Percentiles rank a stretch among this genome's conserved stretches.
Evolutionary conservation across 2,797 vertebrate species (phyloP).

Genomic region (Anableps anableps): DNA sequence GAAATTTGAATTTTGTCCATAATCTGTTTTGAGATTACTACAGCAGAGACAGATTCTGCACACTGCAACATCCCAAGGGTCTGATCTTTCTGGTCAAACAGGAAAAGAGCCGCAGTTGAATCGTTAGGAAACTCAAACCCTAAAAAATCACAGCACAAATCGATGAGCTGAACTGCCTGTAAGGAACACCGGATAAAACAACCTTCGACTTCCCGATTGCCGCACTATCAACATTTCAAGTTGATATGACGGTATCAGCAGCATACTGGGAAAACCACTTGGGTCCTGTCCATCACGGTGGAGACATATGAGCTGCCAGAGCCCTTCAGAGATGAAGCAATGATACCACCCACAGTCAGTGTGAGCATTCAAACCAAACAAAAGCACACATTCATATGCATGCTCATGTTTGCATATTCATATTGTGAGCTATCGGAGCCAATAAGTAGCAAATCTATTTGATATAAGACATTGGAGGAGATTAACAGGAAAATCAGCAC

Average conservation of each 20-base stretch:
- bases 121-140: conserved; percentile 81
- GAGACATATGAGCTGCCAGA: conserved; percentile 55
- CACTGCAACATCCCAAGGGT: conserved; percentile 68
- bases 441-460: conserved; percentile 48
- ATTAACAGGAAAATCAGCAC: conserved; percentile 50
- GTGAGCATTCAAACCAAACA: neutral
- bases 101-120: conserved; percentile 79
- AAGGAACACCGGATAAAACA: conserved; percentile 71
- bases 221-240: conserved; percentile 79
- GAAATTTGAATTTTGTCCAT: conserved; percentile 31
- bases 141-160: conserved; percentile 79
- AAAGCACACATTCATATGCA: conserved; percentile 14
- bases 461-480: conserved; percentile 48
- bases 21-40: conserved; percentile 38
- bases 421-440: conserved; percentile 29
- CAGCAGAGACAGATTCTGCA: conserved; percentile 52
- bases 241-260: conserved; percentile 64
- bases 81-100: conserved; percentile 79
- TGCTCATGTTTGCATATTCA: neutral
- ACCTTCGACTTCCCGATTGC: conserved; percentile 73
- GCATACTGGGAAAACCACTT: conserved; percentile 64
- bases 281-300: conserved; percentile 65
- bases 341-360: conserved; percentile 35
- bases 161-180: conserved; percentile 77
- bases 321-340: conserved; percentile 60